Conservation (phyloP, 2,888 invertebrate species). For the Ochropacha duplaris region DNA sequence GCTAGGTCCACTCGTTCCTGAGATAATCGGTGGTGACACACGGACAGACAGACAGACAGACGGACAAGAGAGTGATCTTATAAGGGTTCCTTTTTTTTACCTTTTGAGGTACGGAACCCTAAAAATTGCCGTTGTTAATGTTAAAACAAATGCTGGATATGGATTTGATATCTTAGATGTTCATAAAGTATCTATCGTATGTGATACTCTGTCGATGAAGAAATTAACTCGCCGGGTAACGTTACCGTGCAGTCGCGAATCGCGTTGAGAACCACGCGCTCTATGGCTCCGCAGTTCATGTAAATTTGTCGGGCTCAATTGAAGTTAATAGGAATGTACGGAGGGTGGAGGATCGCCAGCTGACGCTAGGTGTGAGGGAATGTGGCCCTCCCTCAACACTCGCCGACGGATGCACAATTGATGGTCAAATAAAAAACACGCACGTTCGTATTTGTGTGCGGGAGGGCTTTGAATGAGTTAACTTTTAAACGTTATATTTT, state of each 20-base stretch:
- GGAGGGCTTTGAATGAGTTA: slow-evolving; percentile 7
- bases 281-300: slow-evolving; percentile 60
- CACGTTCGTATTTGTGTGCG: slow-evolving; percentile 21
- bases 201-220: too few species aligned
- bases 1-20: too few species aligned
- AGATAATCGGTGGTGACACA: too few species aligned
- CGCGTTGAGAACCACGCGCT: slow-evolving; percentile 4
- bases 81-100: too few species aligned
- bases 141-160: too few species aligned
- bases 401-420: slow-evolving; percentile 66
- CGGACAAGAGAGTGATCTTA: too few species aligned
- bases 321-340: slow-evolving; percentile 78
- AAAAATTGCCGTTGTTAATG: too few species aligned
- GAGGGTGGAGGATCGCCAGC: slow-evolving; percentile 78
- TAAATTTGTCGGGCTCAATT: slow-evolving; percentile 82
- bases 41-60: too few species aligned
- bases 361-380: slow-evolving; percentile 82
- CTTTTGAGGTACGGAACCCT: too few species aligned
- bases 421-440: slow-evolving; percentile 65
- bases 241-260: slow-evolving; percentile 28
- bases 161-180: too few species aligned
- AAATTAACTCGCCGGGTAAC: too few species aligned
- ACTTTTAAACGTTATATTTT: not conserved
- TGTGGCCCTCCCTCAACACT: slow-evolving; percentile 66
- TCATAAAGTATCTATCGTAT: too few species aligned